Conservation (phyloP, 1,140 invertebrate species). For the Samia ricini region DNA sequence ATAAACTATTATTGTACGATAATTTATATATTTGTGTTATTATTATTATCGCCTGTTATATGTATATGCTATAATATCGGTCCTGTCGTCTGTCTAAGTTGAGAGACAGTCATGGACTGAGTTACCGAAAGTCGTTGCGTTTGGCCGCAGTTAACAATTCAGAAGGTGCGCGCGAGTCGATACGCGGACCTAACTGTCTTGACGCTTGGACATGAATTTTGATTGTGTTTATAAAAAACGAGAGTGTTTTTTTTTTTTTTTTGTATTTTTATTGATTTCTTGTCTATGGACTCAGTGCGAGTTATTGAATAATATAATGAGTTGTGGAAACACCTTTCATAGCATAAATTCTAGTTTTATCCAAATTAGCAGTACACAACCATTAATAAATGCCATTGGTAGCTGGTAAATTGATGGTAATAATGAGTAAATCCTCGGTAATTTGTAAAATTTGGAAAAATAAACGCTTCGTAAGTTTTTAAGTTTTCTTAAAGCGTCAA, state of each 20-base stretch:
- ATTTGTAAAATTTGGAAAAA: too few species aligned
- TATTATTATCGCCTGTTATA: background rate
- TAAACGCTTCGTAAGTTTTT: too few species aligned
- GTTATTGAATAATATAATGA: background rate
- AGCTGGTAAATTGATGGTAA: too few species aligned
- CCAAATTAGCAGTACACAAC: background rate
- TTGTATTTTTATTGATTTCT: background rate
- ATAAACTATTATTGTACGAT: conserved; percentile 33
- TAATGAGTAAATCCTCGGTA: too few species aligned
- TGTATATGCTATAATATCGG: conserved; percentile 32
- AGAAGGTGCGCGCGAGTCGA: conserved; percentile 46
- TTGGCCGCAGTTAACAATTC: conserved; percentile 51
- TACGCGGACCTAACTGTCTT: conserved; percentile 63
- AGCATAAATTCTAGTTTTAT: background rate
- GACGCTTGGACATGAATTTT: conserved; percentile 63
- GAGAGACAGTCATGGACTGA: conserved; percentile 67
- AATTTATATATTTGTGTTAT: background rate
- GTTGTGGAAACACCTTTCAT: background rate
- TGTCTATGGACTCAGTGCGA: background rate
- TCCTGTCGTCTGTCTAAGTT: conserved; percentile 58
- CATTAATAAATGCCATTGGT: too few species aligned
- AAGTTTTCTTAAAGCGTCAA: too few species aligned
- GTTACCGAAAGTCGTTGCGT: conserved; percentile 51
- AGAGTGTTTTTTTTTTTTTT: conserved; percentile 47
- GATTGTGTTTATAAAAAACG: conserved; percentile 57